Conservation (phyloP, 2,888 invertebrate species). For the Orthosia gothica region DNA sequence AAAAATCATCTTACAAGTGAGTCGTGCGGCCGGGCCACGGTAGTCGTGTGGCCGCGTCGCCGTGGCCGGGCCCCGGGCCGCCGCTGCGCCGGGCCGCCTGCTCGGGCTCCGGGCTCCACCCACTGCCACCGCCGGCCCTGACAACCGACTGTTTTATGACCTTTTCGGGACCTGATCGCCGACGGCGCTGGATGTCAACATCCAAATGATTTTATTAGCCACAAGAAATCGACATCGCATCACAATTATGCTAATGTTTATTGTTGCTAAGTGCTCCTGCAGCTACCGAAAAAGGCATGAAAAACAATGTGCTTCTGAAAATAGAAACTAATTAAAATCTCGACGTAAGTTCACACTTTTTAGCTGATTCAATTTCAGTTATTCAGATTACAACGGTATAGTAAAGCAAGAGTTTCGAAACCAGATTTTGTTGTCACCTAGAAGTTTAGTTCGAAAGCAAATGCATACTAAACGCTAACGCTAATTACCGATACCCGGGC, state of each 20-base stretch:
- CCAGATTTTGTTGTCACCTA: not conserved
- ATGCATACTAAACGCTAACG: not conserved
- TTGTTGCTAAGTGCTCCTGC: constrained; percentile 9
- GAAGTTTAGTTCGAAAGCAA: constrained; percentile 2
- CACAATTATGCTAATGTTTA: constrained; percentile 49
- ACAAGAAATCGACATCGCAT: constrained; percentile 33
- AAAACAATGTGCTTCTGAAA: not conserved
- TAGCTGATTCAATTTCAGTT: not conserved
- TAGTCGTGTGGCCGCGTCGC: constrained; percentile 82
- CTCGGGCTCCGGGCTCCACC: constrained; percentile 41
- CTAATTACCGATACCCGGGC: constrained; percentile 3
- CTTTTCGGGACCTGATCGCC: constrained; percentile 63
- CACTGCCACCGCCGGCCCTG: constrained; percentile 58
- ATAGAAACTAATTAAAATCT: not conserved
- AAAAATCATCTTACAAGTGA: constrained; percentile 90
- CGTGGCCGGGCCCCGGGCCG: constrained; percentile 31
- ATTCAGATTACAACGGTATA: not conserved
- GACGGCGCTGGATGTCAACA: constrained; percentile 52
- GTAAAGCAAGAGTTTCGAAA: not conserved
- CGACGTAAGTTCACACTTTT: not conserved
- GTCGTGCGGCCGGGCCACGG: constrained; percentile 85
- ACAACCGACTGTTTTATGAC: constrained; percentile 65
- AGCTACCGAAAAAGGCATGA: too few species aligned
- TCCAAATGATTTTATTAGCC: constrained; percentile 57
- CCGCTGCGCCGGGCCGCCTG: not conserved